Evolutionary conservation across 2,113 vertebrate genomes (phyloP).

Genomic region (Benitochromis conjunctus): DNA sequence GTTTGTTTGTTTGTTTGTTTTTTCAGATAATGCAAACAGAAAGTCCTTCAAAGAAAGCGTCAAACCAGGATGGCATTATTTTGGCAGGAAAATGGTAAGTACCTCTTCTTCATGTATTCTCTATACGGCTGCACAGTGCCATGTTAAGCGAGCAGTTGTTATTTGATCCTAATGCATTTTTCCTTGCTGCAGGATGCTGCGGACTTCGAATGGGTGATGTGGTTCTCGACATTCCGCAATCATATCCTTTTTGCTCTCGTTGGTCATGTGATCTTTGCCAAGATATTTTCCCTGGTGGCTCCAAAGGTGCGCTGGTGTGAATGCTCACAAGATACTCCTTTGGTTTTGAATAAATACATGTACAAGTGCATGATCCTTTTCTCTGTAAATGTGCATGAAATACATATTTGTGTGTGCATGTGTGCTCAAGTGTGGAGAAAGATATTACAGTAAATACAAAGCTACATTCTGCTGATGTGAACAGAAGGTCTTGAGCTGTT

Average conservation of each 20-base stretch:
- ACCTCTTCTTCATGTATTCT: not conserved
- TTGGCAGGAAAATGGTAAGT: constrained; percentile 95
- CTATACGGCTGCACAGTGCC: not conserved
- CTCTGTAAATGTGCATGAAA: not conserved
- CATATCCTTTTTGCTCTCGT: constrained; percentile 89
- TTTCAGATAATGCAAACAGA: constrained; percentile 83
- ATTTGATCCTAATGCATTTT: not conserved
- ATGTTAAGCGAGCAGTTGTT: not conserved
- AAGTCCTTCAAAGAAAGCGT: constrained; percentile 84
- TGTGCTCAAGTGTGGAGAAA: not conserved
- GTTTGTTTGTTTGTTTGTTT: not conserved
- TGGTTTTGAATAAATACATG: not conserved
- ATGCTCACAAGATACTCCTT: not conserved
- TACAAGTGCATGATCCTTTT: not conserved
- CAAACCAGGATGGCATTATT: constrained; percentile 92
- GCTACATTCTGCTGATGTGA: not conserved
- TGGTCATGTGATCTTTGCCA: constrained; percentile 92
- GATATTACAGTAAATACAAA: not conserved
- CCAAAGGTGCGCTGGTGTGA: constrained; percentile 81
- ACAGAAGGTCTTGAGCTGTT: not conserved
- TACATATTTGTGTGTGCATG: not conserved
- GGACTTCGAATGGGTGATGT: constrained; percentile 98
- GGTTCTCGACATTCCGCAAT: constrained; percentile 94
- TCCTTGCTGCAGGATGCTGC: constrained; percentile 79
- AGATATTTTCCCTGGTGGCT: constrained; percentile 84